phyloP scores from a whole-genome alignment of 2,797 vertebrate species.

The Linurgus olivaceus region DNA sequence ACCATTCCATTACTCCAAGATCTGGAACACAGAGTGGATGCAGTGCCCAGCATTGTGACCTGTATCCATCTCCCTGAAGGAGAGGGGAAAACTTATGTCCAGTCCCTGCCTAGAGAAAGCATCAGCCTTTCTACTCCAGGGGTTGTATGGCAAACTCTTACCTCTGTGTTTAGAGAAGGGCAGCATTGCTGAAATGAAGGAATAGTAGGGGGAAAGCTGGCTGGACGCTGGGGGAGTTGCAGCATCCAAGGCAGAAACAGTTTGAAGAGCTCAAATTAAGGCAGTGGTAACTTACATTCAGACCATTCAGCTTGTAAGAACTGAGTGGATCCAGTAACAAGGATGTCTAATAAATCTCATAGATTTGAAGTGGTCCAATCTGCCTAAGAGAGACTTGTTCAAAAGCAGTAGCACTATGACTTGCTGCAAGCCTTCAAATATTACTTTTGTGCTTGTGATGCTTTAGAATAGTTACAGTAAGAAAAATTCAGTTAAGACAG shows the following conservation, averaged over 20 bases:
- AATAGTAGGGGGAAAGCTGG: neutral
- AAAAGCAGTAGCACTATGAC: neutral
- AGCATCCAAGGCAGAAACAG: neutral
- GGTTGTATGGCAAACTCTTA: neutral
- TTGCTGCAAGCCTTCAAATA: neutral
- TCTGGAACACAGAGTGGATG: neutral
- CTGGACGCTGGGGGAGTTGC: neutral
- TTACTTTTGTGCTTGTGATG: rapidly evolving
- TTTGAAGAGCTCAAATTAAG: neutral
- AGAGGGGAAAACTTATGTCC: neutral
- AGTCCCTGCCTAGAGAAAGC: neutral
- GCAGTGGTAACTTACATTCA: rapidly evolving
- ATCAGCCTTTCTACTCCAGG: neutral
- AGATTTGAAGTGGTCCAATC: neutral
- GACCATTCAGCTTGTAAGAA: neutral
- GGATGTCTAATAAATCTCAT: neutral
- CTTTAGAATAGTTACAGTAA: neutral
- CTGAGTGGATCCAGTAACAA: neutral
- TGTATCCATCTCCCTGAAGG: neutral
- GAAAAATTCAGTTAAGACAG: neutral
- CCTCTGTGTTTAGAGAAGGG: neutral
- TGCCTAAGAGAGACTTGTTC: neutral
- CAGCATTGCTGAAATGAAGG: neutral
- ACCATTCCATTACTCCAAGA: neutral
- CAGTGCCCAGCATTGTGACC: neutral